Evolutionary conservation across 2,888 invertebrate genomes (phyloP), one percentile per base, ranked within the genome.

Genomic region (Agrotis ipsilon): DNA sequence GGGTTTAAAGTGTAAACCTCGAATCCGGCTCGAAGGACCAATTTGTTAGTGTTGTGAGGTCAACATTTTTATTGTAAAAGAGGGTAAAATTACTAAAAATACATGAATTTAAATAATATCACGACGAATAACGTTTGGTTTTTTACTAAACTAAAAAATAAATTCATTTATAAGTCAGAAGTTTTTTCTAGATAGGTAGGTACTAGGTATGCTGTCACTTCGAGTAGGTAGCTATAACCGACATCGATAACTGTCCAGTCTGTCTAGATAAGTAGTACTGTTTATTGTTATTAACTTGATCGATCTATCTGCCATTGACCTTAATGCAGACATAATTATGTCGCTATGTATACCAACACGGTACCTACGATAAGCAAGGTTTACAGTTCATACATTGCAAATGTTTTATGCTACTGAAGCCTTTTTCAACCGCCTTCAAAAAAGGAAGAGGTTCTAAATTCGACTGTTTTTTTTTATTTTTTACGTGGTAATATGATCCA

Each of bases 251-350:
- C 61, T 43, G 57, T 57, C 64, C 46, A 46, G 27, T 57, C 57
- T 43, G 51, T 57, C 59, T 51, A 43, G 39, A 57, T 51, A 64
- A 46, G 46, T 61, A 39, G 46, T 6, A 27, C 19, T 45, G 48
- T 77, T 78, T 77, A 77, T 72, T 58, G n/a, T 78, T 70, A 46
- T 46, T 39, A 39, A 18, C 2, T 76, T 59, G 52, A 78, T 78
- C 16, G 61, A 71, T 71, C 9, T 21, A 32, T 52, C 46, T 71
- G 27, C 9, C 57, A 46, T 19, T 74, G 74, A 72, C 62, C 72
- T 72, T 72, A 71, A 58, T 58, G 21, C n/a, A 58, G 5, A 58
- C 39, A 45, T 60, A 51, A 78, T 48, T 27, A 27, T 19, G 9
- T 19, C 9, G 1, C 13, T 52, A 46, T 18, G 2, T 55, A 39